phyloP scores from a whole-genome alignment of 2,797 vertebrate genomes.

The Artibeus lituratus region DNA sequence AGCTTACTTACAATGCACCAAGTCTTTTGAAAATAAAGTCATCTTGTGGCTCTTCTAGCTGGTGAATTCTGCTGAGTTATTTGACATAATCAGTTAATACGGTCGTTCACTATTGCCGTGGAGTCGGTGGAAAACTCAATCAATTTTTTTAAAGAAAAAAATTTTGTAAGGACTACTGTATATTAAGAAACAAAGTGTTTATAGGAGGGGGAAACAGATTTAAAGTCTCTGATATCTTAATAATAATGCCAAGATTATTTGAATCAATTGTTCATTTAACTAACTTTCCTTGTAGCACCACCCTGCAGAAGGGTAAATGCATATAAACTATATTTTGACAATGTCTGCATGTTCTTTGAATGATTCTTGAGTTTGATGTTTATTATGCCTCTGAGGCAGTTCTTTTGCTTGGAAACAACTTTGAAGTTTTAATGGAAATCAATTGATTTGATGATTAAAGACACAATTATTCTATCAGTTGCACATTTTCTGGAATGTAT shows the following conservation, averaged over 20 bases:
- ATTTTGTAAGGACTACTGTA: not conserved
- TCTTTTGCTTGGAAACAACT: not conserved
- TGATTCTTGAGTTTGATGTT: conserved; percentile 1
- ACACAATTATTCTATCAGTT: not conserved
- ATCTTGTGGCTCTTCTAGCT: not conserved
- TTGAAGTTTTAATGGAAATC: conserved; percentile 40
- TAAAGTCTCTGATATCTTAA: not conserved
- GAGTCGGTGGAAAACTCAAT: not conserved
- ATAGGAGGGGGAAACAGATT: not conserved
- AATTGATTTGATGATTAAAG: conserved; percentile 13
- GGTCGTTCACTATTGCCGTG: not conserved
- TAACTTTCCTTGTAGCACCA: not conserved
- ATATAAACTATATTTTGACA: not conserved
- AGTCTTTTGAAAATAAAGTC: not conserved
- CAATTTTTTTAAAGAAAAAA: not conserved
- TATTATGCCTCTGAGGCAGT: conserved; percentile 11
- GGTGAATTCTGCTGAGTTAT: not conserved
- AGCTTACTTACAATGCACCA: conserved; percentile 26
- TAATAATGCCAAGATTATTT: not conserved
- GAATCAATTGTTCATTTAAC: not conserved
- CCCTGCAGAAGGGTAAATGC: not conserved
- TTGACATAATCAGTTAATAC: not conserved
- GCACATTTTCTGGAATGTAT: not conserved
- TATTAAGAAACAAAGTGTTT: not conserved
- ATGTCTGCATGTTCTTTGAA: not conserved